Evolutionary conservation across 2,888 invertebrate species (phyloP), one percentile per base, ranked within the genome.

Genomic region (Leptopilina myrica): DNA sequence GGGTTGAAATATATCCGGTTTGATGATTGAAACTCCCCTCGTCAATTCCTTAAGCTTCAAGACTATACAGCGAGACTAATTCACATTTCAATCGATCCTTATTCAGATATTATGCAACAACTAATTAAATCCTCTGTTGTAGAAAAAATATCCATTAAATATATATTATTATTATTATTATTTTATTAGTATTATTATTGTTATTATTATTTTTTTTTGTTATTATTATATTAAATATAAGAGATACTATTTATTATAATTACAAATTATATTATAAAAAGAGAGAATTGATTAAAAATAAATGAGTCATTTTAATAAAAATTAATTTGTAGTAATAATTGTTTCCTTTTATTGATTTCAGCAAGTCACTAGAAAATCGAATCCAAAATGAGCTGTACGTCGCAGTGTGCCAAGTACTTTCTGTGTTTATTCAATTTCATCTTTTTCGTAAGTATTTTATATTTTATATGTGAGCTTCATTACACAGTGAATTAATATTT

Each of bases 381-480:
- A 83, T 79, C 76, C 78, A 86, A 86, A 78, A 90, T 90, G 90
- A 94, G 94, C 90, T 94, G 94, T 87, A 94, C 93, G 84, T 93
- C 95, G 81, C 94, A 94, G 91, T 92, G 95, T 90, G 95, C 95
- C 88, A 95, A 95, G 92, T 95, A 95, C 92, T 93, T 95, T 85
- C 92, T 95, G 81, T 95, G 95, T 92, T 93, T 95, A 89, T 95
- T 95, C 92, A 95, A 95, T 92, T 95, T 95, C 89, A 90, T 95
- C 83, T 95, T 95, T 92, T 95, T 95, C 89, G 95, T 95, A 93
- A 95, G 95, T 95, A 92, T 83, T 15, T 62, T 62, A 1, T 20
- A 0, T 62, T 9, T 15, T 62, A 2, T 7, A 49, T 9, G 11
- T 9, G 11, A 49, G 11, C 11, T 49, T 49, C 20, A 20, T 43